Evolutionary conservation across 2,888 invertebrate species (phyloP), one percentile per base, ranked within the genome.

Genomic region (Aphidoletes aphidimyza): DNA sequence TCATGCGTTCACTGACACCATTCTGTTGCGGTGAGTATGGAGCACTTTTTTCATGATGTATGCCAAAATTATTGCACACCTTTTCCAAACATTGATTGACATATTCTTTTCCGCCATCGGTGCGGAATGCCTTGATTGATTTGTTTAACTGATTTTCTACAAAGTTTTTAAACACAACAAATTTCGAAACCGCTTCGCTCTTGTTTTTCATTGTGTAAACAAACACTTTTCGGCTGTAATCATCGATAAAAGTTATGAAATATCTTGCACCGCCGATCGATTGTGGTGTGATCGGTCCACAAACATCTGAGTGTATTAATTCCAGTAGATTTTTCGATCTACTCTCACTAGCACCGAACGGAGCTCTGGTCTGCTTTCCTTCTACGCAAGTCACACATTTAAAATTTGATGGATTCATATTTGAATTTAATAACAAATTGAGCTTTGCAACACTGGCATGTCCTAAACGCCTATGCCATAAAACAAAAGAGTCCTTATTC

Each of bases 271-370:
- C 83, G 26, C 85, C 85, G 45, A 83, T 14, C 36, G 84, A 85
- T 11, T 26, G 37, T 0, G 30, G 45, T 1, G 37, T 3, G 8
- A 85, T 78, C 2, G 85, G 85, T 17, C 85, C 86, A 42, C 85
- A 86, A 0, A 85, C 84, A 22, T 85, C 85, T n/a, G 81, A 36
- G 42, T 85, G 83, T 2, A 86, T 84, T 0, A 85, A 17, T 81
- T 86, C 84, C 37, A 85, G n/a, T 17, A 85, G 0, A 0, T 84
- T 14, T 5, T 84, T 83, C 11, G 69, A 85, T 83, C 83, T 34
- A 34, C 6, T 6, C 2, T 17, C 69, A 9, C 5, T 45, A 34
- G 9, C 2, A 14, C 1, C 34, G 14, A 69, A 69, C 3, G 69
- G 34, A 11, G 30, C 14, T 69, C 69, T 30, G 17, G 14, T 34